phyloP scores from a whole-genome alignment of 92 coral and sea anemone genomes.

The Scolanthus callimorphus region DNA sequence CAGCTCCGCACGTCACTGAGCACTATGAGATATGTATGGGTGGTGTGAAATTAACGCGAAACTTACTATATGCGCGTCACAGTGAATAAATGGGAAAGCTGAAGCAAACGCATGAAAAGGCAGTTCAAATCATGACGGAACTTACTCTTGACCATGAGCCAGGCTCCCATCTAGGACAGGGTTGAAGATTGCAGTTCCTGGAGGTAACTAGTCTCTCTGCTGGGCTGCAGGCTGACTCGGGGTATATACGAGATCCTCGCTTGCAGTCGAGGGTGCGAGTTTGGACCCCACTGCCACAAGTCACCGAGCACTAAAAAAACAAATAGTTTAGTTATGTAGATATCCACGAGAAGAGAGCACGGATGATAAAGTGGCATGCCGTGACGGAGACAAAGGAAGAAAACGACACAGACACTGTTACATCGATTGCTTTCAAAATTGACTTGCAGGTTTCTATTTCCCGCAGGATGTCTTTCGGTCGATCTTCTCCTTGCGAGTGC shows the following conservation, averaged over 20 bases:
- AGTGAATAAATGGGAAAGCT: too few relatives aligned
- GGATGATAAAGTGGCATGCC: too few relatives aligned
- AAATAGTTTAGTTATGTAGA: too few relatives aligned
- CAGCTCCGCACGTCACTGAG: constrained; percentile 79
- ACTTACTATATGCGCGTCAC: too few relatives aligned
- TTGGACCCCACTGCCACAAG: constrained; percentile 66
- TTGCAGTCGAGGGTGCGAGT: constrained; percentile 56
- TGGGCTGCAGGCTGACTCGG: constrained; percentile 32
- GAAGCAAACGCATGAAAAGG: too few relatives aligned
- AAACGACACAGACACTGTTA: too few relatives aligned
- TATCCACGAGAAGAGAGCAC: too few relatives aligned
- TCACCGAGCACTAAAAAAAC: constrained; percentile 74
- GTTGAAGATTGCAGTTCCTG: constrained; percentile 26
- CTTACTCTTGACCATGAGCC: constrained; percentile 54
- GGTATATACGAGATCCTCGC: constrained; percentile 13
- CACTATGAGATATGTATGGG: constrained; percentile 37
- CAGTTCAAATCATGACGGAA: not conserved
- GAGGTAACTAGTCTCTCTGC: constrained; percentile 21
- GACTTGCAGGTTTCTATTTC: too few relatives aligned
- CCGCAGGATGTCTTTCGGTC: too few relatives aligned
- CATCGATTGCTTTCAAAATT: too few relatives aligned
- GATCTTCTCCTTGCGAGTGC: too few relatives aligned
- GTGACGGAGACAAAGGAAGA: too few relatives aligned
- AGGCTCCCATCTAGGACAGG: constrained; percentile 69
- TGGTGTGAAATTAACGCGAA: not conserved